Evolutionary conservation across 2,888 invertebrate genomes (phyloP).

Genomic region (Clepsis dumicolana): DNA sequence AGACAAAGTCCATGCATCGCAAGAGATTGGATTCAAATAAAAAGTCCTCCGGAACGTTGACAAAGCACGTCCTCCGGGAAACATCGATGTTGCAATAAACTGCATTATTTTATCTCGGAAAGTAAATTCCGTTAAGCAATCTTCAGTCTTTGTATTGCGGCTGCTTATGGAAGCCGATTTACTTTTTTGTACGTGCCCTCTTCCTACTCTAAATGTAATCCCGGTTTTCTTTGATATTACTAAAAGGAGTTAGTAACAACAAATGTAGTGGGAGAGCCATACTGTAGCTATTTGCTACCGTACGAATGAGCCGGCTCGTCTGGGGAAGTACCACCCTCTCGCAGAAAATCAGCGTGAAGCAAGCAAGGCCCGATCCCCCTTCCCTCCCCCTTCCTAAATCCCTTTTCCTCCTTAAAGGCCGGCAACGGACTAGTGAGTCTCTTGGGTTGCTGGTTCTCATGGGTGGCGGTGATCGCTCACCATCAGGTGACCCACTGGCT

Average conservation of each 20-base stretch:
- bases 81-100: constrained; percentile 55
- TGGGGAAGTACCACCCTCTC: no score
- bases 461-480: no score
- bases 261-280: no score
- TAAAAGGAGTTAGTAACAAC: constrained; percentile 29
- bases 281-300: no score
- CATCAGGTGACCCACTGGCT: no score
- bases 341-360: no score
- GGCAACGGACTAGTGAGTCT: no score
- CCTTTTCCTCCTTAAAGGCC: no score
- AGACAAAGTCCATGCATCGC: not conserved
- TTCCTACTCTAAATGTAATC: constrained; percentile 49
- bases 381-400: no score
- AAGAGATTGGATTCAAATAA: constrained; percentile 30
- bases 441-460: no score
- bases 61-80: constrained; percentile 45
- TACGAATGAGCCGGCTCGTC: no score
- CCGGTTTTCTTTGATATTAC: constrained; percentile 40
- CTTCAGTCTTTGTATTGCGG: constrained; percentile 49
- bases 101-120: constrained; percentile 55
- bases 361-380: no score
- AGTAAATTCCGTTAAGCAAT: constrained; percentile 53
- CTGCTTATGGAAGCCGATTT: constrained; percentile 56
- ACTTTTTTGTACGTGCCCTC: constrained; percentile 49
- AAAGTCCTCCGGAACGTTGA: constrained; percentile 33